Evolutionary conservation across 2,113 vertebrate species (phyloP), one percentile per base, ranked within the genome.

Genomic region (Petaurus breviceps): DNA sequence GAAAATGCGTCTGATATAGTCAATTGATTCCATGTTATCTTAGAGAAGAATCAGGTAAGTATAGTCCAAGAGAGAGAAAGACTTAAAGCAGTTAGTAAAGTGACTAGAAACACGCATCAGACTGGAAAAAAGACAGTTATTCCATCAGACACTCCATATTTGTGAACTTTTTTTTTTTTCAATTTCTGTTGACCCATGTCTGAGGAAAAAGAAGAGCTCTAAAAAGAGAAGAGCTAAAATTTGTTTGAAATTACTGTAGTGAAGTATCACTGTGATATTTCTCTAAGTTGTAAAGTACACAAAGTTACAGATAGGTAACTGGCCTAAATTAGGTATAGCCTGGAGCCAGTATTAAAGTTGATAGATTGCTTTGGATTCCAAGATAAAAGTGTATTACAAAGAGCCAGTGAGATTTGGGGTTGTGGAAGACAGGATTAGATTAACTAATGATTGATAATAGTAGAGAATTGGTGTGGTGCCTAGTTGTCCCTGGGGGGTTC

Each of bases 401-500:
- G 84, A 92, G 61, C 94, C 14, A 37, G 4, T 55, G 51, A 25
- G 8, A 23, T 37, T 51, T 55, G 22, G 43, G 55, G 23, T 49
- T 54, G 31, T 68, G 46, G 28, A 46, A 8, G 37, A 49, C 2
- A 37, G 25, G 51, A 77, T 9, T 89, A 89, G 53, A 19, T 55
- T 55, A 55, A 46, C 25, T 91, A 55, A 25, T 89, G 92, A 95
- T 16, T 51, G 90, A 57, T 22, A 52, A 68, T 55, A 51, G 37
- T 23, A 53, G 68, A 93, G 2, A 61, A 68, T 5, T 68, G 5
- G 61, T 68, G 28, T 14, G 28, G 61, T 68, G 31, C 28, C 61
- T 37, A 68, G 11, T 68, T 37, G 43, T 0, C 46, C 31, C 96
- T 93, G 94, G 90, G 57, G 91, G 90, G 91, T 92, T 95, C 89